Evolutionary conservation across 1,140 invertebrate genomes (phyloP), one percentile per base, ranked within the genome.

Genomic region (Whitmania pigra): DNA sequence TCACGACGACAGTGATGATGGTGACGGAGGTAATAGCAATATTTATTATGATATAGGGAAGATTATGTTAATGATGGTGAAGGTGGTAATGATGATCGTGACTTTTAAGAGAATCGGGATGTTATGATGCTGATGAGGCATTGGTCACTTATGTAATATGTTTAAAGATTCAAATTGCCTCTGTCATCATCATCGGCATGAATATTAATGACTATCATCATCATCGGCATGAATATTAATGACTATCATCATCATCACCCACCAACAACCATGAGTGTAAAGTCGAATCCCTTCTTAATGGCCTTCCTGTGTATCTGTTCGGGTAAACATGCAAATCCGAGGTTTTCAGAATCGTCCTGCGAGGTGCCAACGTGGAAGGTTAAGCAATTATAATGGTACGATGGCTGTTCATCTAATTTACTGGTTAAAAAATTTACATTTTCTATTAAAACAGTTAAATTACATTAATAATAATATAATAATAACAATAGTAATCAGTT

Each of bases 271-370:
- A 85, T 84, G 6, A 85, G 76, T 40, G 83, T 84, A 73, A 85
- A 85, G 74, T 85, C 82, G 75, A 85, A 85, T 36, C 84, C 84
- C 75, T 78, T 74, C 70, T 83, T 82, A 0, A 84, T 78, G n/a
- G 83, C 83, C 73, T 84, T 84, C 67, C 82, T 78, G 71, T 84
- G 80, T 0, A 85, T 81, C 75, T 85, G 84, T 53, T 85, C 83
- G 57, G 84, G 84, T 36, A 85, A 73, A 18, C 81, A 82, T 55
- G 83, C 82, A 75, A 85, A 83, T 7, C 84, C 84, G 60, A 85
- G 81, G 71, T 94, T 95, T 55, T 81, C 80, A 73, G 81, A 80
- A 53, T 80, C 79, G 67, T 80, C 78, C 80, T 81, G 73, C 27
- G 15, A 15, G 43, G 15, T 5, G 9, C 9, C 43, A 17, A 49